These are phyloP conservation scores for Proterorhinus semilunaris DNA, from an alignment of 2,113 vertebrate species.

Conservation along the genomic window DNA sequence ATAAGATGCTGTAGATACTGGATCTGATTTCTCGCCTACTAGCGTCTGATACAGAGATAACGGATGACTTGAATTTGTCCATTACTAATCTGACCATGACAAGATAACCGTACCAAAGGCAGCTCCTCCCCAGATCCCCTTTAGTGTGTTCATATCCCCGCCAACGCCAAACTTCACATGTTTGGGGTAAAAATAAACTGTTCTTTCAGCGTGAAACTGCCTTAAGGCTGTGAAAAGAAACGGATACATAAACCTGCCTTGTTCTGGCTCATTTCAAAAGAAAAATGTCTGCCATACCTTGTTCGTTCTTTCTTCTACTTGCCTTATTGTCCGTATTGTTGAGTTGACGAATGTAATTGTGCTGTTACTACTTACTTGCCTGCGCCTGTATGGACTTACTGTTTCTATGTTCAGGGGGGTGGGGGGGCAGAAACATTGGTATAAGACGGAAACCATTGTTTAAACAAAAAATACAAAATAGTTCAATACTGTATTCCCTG, in stretches of 20 bases:
- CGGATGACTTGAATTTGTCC: neutral
- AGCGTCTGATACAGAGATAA: constrained; percentile 30
- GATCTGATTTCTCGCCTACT: constrained; percentile 43
- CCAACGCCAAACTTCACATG: constrained; percentile 56
- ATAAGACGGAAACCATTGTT: constrained; percentile 49
- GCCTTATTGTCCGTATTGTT: constrained; percentile 90
- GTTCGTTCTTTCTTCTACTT: constrained; percentile 74
- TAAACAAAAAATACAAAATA: constrained; percentile 43
- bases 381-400: constrained; percentile 89
- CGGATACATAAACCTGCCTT: constrained; percentile 43
- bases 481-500: constrained; percentile 85
- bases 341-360: constrained; percentile 91
- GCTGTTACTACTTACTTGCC: constrained; percentile 96
- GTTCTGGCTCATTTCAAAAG: constrained; percentile 54
- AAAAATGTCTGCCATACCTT: constrained; percentile 58
- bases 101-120: constrained; percentile 74
- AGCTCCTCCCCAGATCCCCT: constrained; percentile 70
- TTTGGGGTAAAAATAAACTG: constrained; percentile 12
- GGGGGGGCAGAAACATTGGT: neutral
- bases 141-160: constrained; percentile 27
- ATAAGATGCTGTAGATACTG: constrained; percentile 33
- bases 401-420: constrained; percentile 81
- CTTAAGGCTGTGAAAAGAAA: constrained; percentile 41
- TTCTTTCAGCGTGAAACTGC: constrained; percentile 29
- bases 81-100: constrained; percentile 35